Conservation (phyloP, 2,113 vertebrate genomes). For the Phyllostomus discolor region DNA sequence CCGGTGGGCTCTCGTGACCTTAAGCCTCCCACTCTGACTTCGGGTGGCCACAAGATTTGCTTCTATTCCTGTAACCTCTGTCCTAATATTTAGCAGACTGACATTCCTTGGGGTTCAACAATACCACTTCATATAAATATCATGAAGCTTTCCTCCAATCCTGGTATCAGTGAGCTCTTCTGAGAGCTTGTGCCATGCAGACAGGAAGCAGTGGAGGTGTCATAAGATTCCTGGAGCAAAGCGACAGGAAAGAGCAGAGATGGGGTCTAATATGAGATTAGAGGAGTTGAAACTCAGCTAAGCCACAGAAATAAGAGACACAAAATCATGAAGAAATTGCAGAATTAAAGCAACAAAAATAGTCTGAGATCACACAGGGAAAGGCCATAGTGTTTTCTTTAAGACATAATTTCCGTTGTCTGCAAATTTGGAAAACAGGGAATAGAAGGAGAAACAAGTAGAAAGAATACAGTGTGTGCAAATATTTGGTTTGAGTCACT, state of each 20-base stretch:
- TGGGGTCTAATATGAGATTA: neutral
- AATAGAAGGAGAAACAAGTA: neutral
- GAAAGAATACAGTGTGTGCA: neutral
- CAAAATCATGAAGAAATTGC: neutral
- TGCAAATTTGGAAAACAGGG: neutral
- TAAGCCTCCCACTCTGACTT: neutral
- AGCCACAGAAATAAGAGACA: neutral
- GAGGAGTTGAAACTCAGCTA: neutral
- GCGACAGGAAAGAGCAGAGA: neutral
- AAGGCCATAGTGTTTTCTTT: neutral
- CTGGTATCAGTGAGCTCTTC: neutral
- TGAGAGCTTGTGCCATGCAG: neutral
- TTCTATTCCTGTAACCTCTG: conserved; percentile 9
- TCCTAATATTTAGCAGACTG: neutral
- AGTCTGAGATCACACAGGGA: neutral
- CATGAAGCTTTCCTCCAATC: neutral
- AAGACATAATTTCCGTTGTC: neutral
- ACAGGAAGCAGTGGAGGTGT: neutral
- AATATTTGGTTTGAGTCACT: neutral
- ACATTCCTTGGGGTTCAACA: neutral
- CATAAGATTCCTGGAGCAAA: neutral
- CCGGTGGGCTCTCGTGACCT: neutral
- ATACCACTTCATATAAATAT: neutral
- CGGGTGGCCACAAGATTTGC: neutral
- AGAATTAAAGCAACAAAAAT: neutral